Evolutionary conservation across 2,888 invertebrate species (phyloP).

Genomic region (Daptonema setosum): DNA sequence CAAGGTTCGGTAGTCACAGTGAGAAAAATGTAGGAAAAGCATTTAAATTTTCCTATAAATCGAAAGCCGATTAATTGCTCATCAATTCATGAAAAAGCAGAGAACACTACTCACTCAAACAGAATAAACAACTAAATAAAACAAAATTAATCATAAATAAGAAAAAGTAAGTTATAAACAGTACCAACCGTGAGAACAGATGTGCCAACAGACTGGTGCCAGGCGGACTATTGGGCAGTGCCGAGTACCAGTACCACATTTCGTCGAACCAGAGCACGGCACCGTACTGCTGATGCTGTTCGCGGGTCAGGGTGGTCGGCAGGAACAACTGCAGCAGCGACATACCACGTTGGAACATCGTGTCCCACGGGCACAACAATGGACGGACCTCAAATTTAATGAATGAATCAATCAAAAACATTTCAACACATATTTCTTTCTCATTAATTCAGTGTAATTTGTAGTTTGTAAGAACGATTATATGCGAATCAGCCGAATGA

Average conservation of each 20-base stretch:
- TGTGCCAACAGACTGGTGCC: conserved; percentile 36
- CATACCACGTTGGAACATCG: conserved; percentile 33
- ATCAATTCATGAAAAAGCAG: not conserved
- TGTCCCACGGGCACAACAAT: conserved; percentile 48
- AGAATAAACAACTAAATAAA: not conserved
- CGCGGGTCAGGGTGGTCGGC: conserved; percentile 25
- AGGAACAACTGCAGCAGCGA: conserved; percentile 51
- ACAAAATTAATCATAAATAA: no score
- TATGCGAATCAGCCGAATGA: no score
- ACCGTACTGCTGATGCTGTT: conserved; percentile 12
- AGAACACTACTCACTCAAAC: not conserved
- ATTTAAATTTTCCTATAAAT: no score
- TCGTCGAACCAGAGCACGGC: conserved; percentile 33
- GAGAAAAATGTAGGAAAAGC: no score
- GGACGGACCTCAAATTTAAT: conserved; percentile 54
- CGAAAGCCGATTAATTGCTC: not conserved
- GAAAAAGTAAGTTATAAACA: conserved; percentile 1
- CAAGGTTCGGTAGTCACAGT: no score
- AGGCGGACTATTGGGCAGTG: conserved; percentile 28
- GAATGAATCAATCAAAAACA: no score
- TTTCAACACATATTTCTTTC: not conserved
- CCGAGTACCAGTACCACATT: conserved; percentile 29
- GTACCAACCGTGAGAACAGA: conserved; percentile 49
- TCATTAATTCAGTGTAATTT: no score
- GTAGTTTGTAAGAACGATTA: no score